Evolutionary conservation across 2,888 invertebrate species (phyloP).

Genomic region (Nomada flava): DNA sequence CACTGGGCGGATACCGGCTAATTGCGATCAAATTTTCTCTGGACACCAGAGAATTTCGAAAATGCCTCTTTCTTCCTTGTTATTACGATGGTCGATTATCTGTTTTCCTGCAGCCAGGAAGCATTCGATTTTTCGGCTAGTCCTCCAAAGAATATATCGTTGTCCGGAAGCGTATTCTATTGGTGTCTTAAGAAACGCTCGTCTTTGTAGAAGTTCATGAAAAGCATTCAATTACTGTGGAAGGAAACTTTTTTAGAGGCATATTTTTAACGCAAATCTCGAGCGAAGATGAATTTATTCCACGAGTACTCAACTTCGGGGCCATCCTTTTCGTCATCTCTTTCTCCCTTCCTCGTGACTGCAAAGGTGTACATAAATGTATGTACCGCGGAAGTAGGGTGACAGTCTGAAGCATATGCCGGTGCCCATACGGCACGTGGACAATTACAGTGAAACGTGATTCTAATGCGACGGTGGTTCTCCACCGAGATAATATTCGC

Average conservation of each 20-base stretch:
- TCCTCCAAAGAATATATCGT: neutral
- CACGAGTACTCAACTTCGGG: constrained; percentile 47
- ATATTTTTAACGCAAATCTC: constrained; percentile 34
- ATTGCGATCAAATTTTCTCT: constrained; percentile 53
- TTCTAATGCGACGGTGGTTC: constrained; percentile 52
- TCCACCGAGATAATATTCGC: constrained; percentile 58
- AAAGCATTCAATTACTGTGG: neutral
- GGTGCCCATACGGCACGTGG: constrained; percentile 60
- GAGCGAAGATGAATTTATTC: constrained; percentile 64
- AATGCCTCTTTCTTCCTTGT: neutral
- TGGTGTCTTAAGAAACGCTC: neutral
- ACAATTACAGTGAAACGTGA: constrained; percentile 63
- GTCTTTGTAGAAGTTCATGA: constrained; percentile 13
- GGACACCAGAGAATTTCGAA: neutral
- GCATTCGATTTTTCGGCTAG: neutral
- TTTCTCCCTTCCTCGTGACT: neutral
- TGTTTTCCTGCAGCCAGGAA: constrained; percentile 5
- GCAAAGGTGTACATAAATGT: neutral
- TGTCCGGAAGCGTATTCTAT: constrained; percentile 39
- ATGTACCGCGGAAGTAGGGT: constrained; percentile 37
- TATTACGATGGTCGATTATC: constrained; percentile 23
- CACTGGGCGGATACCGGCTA: constrained; percentile 40
- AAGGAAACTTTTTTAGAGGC: constrained; percentile 2
- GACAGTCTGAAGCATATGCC: constrained; percentile 60
- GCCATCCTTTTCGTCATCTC: constrained; percentile 35